Conservation (phyloP, 2,888 invertebrate genomes). For the Drosophila peninsularis region DNA sequence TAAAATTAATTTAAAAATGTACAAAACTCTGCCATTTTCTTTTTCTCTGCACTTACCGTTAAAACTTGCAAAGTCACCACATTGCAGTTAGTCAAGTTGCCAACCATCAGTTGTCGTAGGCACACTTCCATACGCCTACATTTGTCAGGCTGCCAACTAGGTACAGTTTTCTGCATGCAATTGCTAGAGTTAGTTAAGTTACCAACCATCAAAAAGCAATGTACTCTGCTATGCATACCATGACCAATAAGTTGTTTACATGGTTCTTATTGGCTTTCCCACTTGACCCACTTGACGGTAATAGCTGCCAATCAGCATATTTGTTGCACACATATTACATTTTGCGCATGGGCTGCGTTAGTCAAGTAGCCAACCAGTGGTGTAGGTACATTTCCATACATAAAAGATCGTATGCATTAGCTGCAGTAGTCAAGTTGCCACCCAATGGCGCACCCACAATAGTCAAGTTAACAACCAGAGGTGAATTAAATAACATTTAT, state of each 20-base stretch:
- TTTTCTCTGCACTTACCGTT: too few relatives aligned
- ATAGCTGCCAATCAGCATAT: too few relatives aligned
- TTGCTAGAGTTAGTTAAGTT: not conserved
- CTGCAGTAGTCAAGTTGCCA: not conserved
- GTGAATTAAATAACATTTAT: slow-evolving; percentile 1
- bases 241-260: too few relatives aligned
- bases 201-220: too few relatives aligned
- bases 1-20: not conserved
- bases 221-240: too few relatives aligned
- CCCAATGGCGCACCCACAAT: not conserved
- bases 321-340: too few relatives aligned
- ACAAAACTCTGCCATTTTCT: too few relatives aligned
- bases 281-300: too few relatives aligned
- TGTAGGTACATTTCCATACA: too few relatives aligned
- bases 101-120: not conserved
- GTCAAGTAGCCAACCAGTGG: not conserved
- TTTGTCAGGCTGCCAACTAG: slow-evolving; percentile 3
- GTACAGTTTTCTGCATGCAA: not conserved
- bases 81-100: not conserved
- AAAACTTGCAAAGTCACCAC: too few relatives aligned
- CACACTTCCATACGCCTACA: not conserved
- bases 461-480: not conserved
- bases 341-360: not conserved
- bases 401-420: too few relatives aligned
- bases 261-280: too few relatives aligned